Evolutionary conservation across 2,888 invertebrate species (phyloP), one percentile per base, ranked within the genome.

Genomic region (Siphonodentalium dalli): DNA sequence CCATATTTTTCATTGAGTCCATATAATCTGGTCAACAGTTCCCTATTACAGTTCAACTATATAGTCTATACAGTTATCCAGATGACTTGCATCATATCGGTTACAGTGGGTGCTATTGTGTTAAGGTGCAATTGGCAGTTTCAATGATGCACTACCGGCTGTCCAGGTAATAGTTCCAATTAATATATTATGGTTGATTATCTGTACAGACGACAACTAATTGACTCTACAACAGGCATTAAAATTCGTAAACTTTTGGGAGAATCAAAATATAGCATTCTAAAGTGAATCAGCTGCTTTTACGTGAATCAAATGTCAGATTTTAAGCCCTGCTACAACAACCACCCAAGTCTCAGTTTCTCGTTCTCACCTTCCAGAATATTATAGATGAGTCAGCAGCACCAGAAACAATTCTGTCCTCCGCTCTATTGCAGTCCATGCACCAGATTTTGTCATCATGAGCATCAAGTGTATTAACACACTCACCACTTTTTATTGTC

Each of bases 401-500:
- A 13, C 95, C 96, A 18, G 92, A 91, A 37, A 91, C 86, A 44
- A 93, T 82, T 37, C 84, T 78, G 9, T 86, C 85, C 78, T 91
- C 92, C 69, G 87, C 85, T 60, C 83, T 84, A 35, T 86, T 87
- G 0, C 90, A 84, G 61, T 52, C 65, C 49, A 82, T 52, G 1
- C 79, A 74, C 83, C 83, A 82, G 23, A 82, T 87, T 77, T 92
- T 90, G 49, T 90, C 91, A 9, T 81, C 89, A 79, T 99, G 98
- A 66, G 90, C 89, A 71, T 96, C 95, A 54, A 94, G 84, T 6
- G 95, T 93, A 71, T 88, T 86, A 58, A 88, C 84, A 79, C 93
- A 93, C 74, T 93, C 92, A 31, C 91, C 92, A 5, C 88, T 89
- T 83, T 94, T 94, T 18, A 98, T 87, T 67, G 88, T 90, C 93